Evolutionary conservation across 2,888 invertebrate species (phyloP).

Genomic region (Phortica okadai): DNA sequence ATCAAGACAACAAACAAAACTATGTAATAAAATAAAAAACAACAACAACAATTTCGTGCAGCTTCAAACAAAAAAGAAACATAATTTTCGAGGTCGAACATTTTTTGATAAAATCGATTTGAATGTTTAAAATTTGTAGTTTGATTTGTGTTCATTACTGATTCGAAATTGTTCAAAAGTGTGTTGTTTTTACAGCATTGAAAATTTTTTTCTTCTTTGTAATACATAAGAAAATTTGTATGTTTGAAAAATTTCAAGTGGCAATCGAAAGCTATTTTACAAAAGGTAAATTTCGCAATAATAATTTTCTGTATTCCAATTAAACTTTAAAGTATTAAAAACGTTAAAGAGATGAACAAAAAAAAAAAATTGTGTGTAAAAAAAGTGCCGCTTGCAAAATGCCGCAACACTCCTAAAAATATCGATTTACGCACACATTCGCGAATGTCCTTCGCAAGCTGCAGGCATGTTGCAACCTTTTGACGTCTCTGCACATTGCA

Average conservation of each 20-base stretch:
- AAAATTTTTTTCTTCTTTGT: constrained; percentile 37
- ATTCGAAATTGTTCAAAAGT: constrained; percentile 34
- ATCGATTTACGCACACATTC: constrained; percentile 60
- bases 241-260: constrained; percentile 39
- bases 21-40: constrained; percentile 29
- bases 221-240: neutral
- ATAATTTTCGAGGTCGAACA: constrained; percentile 24
- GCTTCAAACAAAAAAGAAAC: constrained; percentile 34
- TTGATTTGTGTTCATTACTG: constrained; percentile 40
- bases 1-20: constrained; percentile 31
- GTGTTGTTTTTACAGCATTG: neutral
- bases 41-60: constrained; percentile 27
- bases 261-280: constrained; percentile 26
- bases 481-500: constrained; percentile 38
- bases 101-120: constrained; percentile 30
- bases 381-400: constrained; percentile 19
- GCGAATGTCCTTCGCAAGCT: constrained; percentile 61
- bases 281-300: constrained; percentile 22
- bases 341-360: neutral
- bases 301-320: neutral
- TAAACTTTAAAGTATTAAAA: neutral
- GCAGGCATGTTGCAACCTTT: constrained; percentile 51
- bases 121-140: constrained; percentile 15
- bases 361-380: too few relatives aligned
- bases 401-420: constrained; percentile 39